Percentiles rank a stretch among this genome's conserved stretches.
Evolutionary conservation across 1,140 invertebrate species (phyloP).

Genomic region (Acyrthosiphon pisum): DNA sequence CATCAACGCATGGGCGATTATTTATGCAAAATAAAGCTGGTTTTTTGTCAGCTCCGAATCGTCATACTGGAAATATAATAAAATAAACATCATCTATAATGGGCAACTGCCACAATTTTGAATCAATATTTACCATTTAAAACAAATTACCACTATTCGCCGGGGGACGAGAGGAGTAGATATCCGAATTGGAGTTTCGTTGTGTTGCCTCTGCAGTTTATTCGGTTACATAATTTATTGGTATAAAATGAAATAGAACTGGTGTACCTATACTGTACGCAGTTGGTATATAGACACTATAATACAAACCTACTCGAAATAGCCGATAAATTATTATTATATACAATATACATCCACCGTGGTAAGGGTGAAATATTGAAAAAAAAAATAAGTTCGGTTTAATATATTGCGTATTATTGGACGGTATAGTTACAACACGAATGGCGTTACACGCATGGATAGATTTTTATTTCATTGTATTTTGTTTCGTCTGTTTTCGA

Average conservation of each 20-base stretch:
- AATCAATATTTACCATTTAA: conserved; percentile 11
- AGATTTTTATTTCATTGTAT: background rate
- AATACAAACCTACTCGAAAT: background rate
- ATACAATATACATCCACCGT: background rate
- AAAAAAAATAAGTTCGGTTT: background rate
- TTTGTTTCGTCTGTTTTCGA: background rate
- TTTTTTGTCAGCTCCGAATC: background rate
- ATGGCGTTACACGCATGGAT: background rate
- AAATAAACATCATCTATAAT: background rate
- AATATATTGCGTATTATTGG: background rate
- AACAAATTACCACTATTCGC: background rate
- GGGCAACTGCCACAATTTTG: background rate
- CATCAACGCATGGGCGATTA: background rate
- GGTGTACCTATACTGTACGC: background rate
- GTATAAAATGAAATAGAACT: conserved; percentile 11
- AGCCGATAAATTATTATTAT: background rate
- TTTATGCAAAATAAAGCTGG: background rate
- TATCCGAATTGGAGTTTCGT: background rate
- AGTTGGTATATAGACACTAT: background rate
- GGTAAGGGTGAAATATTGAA: background rate
- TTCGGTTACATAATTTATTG: background rate
- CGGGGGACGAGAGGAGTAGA: background rate
- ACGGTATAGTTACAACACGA: background rate
- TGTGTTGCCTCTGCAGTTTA: background rate
- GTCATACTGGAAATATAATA: background rate